Evolutionary conservation across 2,113 vertebrate genomes (phyloP), one percentile per base, ranked within the genome.

Genomic region (Dicaeum eximium): DNA sequence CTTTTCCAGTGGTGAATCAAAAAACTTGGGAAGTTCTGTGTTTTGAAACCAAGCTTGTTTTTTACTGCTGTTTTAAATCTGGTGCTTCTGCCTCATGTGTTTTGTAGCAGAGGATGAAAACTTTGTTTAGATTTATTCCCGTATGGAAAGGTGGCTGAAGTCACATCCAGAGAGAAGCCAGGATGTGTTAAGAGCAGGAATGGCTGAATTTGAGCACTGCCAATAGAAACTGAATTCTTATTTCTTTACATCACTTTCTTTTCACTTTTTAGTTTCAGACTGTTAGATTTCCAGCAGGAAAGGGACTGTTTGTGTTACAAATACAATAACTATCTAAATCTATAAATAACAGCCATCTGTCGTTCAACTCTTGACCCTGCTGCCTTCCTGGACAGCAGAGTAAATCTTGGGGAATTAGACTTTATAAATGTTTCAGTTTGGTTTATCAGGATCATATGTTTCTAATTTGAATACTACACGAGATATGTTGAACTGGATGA

Each of bases 211-310:
- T 28, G 38, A 62, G 78, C 8, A 3, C 35, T 56, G 23, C 15
- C 17, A 44, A 64, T 18, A 21, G 58, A 64, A 62, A 60, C 6
- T 35, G 40, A 35, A 20, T 72, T 74, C 25, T 79, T 54, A 15
- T 78, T 92, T 78, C 28, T 78, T 83, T 54, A 4, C 4, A 4
- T 58, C 0, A 0, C 35, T 73, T 64, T 80, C 70, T 85, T 91
- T 85, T 69, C 44, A 45, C 48, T 77, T n/a, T 56, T 81, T 35
- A 23, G n/a, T 62, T 84, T 91, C 60, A 45, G 60, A 73, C 86
- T 97, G 80, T 80, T 94, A 69, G 37, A 87, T 81, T 91, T 92
- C 51, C 53, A 90, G 66, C 48, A 61, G 92, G 80, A 93, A 86
- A 64, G 38, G 62, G 73, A 82, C 48, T 73, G 57, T 87, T 92